phyloP scores from a whole-genome alignment of 2,797 vertebrate genomes.

The Gambelia wislizenii region DNA sequence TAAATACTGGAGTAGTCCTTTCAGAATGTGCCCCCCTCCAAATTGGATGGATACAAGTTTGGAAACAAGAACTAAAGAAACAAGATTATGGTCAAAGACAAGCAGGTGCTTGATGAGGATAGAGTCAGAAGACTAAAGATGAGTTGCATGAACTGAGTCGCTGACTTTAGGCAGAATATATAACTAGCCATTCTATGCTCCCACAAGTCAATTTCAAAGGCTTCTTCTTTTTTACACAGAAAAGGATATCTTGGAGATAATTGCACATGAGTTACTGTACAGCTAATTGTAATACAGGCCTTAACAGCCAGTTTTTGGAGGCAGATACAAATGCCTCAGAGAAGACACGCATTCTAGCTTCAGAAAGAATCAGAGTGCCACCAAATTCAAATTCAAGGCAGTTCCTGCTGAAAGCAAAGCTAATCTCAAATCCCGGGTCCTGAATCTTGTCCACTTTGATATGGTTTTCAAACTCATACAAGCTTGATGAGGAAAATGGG shows the following conservation, averaged over 20 bases:
- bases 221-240: conserved; percentile 4
- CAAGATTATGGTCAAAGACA: too few species aligned
- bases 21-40: too few species aligned
- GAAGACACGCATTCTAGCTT: neutral
- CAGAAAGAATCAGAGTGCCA: neutral
- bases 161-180: too few species aligned
- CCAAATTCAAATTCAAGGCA: neutral
- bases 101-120: too few species aligned
- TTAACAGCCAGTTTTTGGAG: conserved; percentile 55
- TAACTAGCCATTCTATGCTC: too few species aligned
- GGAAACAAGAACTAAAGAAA: too few species aligned
- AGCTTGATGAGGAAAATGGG: neutral
- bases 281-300: conserved; percentile 29
- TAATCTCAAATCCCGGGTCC: neutral
- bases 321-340: conserved; percentile 32
- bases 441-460: neutral
- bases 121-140: too few species aligned
- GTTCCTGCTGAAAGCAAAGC: neutral
- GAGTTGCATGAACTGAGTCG: too few species aligned
- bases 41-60: too few species aligned
- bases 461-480: neutral
- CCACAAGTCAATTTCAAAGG: neutral
- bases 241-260: neutral
- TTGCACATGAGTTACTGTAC: conserved; percentile 3
- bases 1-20: neutral